Evolutionary conservation across 2,113 vertebrate genomes (phyloP), one percentile per base, ranked within the genome.

Genomic region (Myotis lucifugus): DNA sequence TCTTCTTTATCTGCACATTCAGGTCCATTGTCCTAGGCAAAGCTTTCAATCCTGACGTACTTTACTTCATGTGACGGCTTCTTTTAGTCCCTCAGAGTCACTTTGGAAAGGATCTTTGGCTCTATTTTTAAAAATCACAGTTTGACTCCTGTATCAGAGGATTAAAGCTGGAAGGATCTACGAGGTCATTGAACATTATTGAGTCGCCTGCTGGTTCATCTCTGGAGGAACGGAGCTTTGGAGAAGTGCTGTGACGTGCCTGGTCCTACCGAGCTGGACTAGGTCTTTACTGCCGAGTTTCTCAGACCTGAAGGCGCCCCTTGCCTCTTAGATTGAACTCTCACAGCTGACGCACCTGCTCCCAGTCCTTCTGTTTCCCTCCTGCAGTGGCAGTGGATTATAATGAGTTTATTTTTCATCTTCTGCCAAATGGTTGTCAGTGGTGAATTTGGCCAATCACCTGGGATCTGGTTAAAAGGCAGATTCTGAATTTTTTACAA

Each of bases 31-130:
- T 84, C 78, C 12, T 52, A 32, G 73, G 54, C 52, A 87, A 86
- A 85, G n/a, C 27, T 84, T 64, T 90, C 17, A 88, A 0, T 67
- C 15, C 50, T 76, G 3, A 66, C 9, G 59, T 17, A 61, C 27
- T 25, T 87, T 78, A 11, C 46, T 84, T 76, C 3, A 5, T 37
- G 19, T 40, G 50, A 66, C 19, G 2, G 4, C 40, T 27, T 5
- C 14, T 82, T 32, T 67, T 32, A 74, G 34, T 37, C 27, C 19
- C 6, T 83, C 11, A 17, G 0, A 54, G 11, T 88, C 34, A 5
- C 67, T 88, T 88, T 88, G 25, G n/a, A 76, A 85, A 85, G 61
- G 29, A 48, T 88, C 42, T 92, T 70, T 89, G 78, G 9, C 42
- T 72, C 19, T 79, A 0, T 74, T 61, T 59, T 89, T 54, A 59